Conservation (phyloP, 2,797 vertebrate species). For the Gephyroberyx darwinii region DNA sequence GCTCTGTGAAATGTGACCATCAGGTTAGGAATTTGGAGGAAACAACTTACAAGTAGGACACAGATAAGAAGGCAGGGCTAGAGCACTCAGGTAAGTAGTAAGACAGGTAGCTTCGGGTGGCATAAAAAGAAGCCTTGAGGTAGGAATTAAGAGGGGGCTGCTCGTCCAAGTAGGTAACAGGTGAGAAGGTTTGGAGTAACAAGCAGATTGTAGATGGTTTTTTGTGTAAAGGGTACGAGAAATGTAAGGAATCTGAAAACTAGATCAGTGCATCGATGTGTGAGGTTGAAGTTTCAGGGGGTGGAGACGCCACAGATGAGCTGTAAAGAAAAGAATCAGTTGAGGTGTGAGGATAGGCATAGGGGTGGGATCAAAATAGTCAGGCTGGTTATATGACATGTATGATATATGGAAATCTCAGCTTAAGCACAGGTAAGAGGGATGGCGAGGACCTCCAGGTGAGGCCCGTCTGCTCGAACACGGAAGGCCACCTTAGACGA, state of each 20-base stretch:
- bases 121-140: neutral
- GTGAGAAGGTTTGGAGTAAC: neutral
- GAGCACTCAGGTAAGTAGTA: neutral
- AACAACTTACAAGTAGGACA: neutral
- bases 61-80: neutral
- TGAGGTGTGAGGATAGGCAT: neutral
- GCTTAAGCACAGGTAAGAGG: slow-evolving; percentile 26
- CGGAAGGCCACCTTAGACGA: slow-evolving; percentile 56
- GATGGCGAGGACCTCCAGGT: slow-evolving; percentile 40
- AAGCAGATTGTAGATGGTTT: neutral
- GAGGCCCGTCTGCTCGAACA: slow-evolving; percentile 53
- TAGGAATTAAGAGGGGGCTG: neutral
- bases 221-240: neutral
- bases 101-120: neutral
- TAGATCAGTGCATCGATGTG: neutral
- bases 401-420: slow-evolving; percentile 9
- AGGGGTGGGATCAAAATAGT: neutral
- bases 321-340: neutral
- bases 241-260: slow-evolving; percentile 19
- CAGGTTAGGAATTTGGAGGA: slow-evolving; percentile 13
- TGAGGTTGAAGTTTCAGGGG: slow-evolving; percentile 3
- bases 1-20: neutral
- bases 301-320: neutral
- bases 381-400: neutral
- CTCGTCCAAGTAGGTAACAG: neutral